Evolutionary conservation across 2,113 vertebrate genomes (phyloP), one percentile per base, ranked within the genome.

Genomic region (Pyrgilauda ruficollis): DNA sequence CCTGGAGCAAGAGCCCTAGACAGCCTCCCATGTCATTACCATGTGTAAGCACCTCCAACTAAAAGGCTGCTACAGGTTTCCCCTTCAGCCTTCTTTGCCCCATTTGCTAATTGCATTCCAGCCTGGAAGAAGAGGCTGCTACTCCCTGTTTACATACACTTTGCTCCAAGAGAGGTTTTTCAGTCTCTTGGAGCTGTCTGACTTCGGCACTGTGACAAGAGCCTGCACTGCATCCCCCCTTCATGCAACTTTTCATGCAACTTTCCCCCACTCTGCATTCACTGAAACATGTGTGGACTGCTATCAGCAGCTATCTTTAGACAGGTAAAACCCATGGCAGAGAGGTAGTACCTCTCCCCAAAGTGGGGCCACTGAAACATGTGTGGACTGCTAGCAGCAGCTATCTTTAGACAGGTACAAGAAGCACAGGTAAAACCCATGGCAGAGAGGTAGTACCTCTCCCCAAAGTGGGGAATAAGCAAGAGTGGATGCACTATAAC

Each of bases 241-340:
- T 55, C 6, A 44, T 53, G 39, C 52, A 61, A 15, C 17, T 72
- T 68, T 37, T 46, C 55, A 24, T 28, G 26, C 16, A 91, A 24
- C 35, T 55, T 87, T 58, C 15, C 73, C 15, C 21, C 2, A 6
- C 5, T 3, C 19, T n/a, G 43, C 35, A 58, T 18, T 59, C 5
- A 28, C 17, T 43, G 52, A 81, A 86, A 79, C 3, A 15, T 1
- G 3, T 0, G 0, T 21, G 30, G 19, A 23, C 28, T 52, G n/a
- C 35, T 15, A 52, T 74, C 52, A 95, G 44, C 62, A 91, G 39
- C 28, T 72, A 17, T 1, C 14, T 2, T 46, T 41, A 56, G 47
- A 31, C 13, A 76, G 31, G 33, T 22, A 69, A 87, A 87, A 66
- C 3, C 10, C 62, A 11, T 5, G 12, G 31, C n/a, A 76, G 43